A percentile compares a stretch with the other conserved stretches of the same genome.
phyloP scores from a whole-genome alignment of 2,797 vertebrate genomes.

The Malurus leucopterus region DNA sequence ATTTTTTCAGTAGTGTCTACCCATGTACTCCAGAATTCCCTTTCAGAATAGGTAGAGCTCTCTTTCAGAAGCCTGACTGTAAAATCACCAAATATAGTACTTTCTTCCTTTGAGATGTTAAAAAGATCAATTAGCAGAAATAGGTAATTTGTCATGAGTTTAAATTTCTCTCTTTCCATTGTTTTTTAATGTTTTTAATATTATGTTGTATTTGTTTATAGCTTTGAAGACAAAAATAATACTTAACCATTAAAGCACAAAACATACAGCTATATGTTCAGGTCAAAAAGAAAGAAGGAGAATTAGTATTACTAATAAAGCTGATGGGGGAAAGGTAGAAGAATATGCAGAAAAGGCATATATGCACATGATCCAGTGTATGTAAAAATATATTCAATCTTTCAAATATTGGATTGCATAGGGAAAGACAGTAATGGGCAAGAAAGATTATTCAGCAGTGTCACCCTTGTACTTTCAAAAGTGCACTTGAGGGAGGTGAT shows the following conservation, averaged over 20 bases:
- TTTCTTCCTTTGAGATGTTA: not conserved
- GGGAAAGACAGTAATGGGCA: not conserved
- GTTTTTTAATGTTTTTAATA: not conserved
- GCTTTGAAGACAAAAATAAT: not conserved
- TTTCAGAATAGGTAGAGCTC: not conserved
- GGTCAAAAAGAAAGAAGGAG: not conserved
- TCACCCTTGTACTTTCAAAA: not conserved
- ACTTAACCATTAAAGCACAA: not conserved
- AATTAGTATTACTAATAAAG: not conserved
- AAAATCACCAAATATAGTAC: not conserved
- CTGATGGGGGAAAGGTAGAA: not conserved
- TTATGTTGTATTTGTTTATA: not conserved
- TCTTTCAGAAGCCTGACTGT: not conserved
- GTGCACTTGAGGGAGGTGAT: not conserved
- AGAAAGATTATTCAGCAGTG: not conserved
- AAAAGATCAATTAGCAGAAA: not conserved
- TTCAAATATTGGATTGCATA: not conserved
- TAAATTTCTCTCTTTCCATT: not conserved
- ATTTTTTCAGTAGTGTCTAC: not conserved
- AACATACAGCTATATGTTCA: not conserved
- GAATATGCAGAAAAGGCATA: not conserved
- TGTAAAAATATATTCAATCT: not conserved
- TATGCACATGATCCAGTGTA: not conserved
- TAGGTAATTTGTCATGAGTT: not conserved
- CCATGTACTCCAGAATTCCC: not conserved